Base-by-base conservation (phyloP, 2,888 invertebrate genomes). In the Limenitis camilla region DNA sequence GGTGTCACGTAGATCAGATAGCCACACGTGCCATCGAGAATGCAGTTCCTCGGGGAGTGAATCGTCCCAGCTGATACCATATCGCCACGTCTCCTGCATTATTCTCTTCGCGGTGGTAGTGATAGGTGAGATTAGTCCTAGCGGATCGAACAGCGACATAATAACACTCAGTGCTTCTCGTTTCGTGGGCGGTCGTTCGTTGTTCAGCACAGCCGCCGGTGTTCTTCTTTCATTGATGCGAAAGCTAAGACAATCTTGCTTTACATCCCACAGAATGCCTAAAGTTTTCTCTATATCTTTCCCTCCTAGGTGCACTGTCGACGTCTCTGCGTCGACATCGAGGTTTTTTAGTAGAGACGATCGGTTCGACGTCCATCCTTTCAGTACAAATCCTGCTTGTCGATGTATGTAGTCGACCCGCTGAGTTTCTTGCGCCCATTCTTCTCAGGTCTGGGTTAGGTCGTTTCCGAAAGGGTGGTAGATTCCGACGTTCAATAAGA, bases 131-230 rank as follows among this genome's bases (percentile, higher is more conserved):
- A 40, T 11, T 9, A 55, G 36, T 7, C 55, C 52, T n/a, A 52
- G 27, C 2, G 49, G 52, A 32, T 55, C 52, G n/a, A 55, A 52
- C 5, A 31, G 32, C 1, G 52, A 36, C 52, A 52, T 52, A 7
- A 49, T n/a, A 40, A 50, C 46, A 5, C 41, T 32, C 10, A 52
- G 9, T 6, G 27, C n/a, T 1, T 52, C 52, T 5, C 30, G n/a
- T 3, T 30, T n/a, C 11, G 46, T 31, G 3, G 35, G 4, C 52
- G 19, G 1, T 19, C 19, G 19, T 3, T 19, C 19, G 19, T 19
- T 19, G 19, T 19, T 19, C 19, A 19, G 19, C 46, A 52, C 1
- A 28, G 8, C n/a, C n/a, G n/a, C n/a, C 11, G 42, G n/a, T 8
- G 42, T 47, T 2, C 40, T 30, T 5, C 39, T 28, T 5, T 35